phyloP scores from a whole-genome alignment of 1,140 invertebrate genomes.

The Chlorops oryzae region DNA sequence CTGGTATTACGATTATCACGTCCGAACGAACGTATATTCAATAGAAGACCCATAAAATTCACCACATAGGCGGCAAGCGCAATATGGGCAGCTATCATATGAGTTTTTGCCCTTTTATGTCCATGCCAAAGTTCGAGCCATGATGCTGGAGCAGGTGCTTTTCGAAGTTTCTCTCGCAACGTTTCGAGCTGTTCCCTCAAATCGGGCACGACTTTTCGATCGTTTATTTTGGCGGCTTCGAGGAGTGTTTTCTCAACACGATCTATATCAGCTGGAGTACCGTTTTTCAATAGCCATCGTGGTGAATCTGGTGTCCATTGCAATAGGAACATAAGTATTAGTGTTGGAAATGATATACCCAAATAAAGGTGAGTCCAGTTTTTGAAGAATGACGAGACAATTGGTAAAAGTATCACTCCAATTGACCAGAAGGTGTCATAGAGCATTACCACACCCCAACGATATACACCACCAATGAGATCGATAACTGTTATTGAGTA shows the following conservation, averaged over 20 bases:
- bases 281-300: conserved; percentile 44
- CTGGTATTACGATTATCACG: conserved; percentile 41
- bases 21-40: conserved; percentile 48
- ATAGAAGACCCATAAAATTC: conserved; percentile 47
- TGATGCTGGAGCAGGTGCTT: conserved; percentile 24
- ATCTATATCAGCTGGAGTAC: conserved; percentile 27
- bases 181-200: conserved; percentile 35
- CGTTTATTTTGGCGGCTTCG: conserved; percentile 41
- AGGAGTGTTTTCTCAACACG: conserved; percentile 39
- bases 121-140: conserved; percentile 42
- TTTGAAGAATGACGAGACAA: conserved; percentile 41
- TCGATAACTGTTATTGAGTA: conserved; percentile 33
- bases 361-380: conserved; percentile 47
- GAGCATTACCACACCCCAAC: conserved; percentile 42
- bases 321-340: conserved; percentile 43
- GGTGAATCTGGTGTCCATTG: conserved; percentile 49
- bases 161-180: conserved; percentile 30
- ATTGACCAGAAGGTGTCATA: conserved; percentile 50
- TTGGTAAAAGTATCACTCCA: conserved; percentile 46
- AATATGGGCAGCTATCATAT: conserved; percentile 39
- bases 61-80: conserved; percentile 44
- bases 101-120: conserved; percentile 31
- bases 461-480: conserved; percentile 44
- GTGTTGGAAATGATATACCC: conserved; percentile 46
- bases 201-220: conserved; percentile 42